phyloP scores from a whole-genome alignment of 1,140 invertebrate genomes.

The Platyscapa corneri region DNA sequence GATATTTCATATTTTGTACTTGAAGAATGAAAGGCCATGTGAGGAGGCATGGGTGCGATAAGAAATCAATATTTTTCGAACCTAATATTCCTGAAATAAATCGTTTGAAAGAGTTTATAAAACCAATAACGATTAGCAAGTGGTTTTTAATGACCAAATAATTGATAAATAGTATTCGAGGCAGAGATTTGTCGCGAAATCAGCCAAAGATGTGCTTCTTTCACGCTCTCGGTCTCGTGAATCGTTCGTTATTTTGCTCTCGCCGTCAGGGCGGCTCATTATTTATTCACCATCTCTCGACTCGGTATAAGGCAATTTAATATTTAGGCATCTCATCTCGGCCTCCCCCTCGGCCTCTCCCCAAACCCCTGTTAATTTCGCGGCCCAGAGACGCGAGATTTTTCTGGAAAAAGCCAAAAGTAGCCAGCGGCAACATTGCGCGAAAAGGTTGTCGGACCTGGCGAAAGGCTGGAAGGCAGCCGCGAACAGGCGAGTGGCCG shows the following conservation, averaged over 20 bases:
- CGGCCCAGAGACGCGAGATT: conserved; percentile 2
- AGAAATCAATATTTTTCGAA: neutral
- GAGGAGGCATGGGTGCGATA: neutral
- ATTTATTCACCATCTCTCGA: neutral
- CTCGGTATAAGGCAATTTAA: neutral
- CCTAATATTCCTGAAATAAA: neutral
- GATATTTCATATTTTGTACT: too few relatives aligned
- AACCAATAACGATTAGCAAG: too few relatives aligned
- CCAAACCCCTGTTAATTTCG: neutral
- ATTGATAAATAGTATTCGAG: neutral
- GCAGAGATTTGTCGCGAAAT: too few relatives aligned
- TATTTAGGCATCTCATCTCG: too few relatives aligned
- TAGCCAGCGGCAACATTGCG: neutral
- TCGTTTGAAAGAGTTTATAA: neutral
- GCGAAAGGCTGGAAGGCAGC: neutral
- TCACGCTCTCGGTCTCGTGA: neutral
- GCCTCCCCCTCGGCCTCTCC: too few relatives aligned
- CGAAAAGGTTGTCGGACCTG: conserved; percentile 13
- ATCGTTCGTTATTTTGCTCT: neutral
- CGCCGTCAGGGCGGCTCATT: neutral
- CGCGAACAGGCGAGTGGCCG: neutral
- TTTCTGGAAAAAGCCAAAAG: conserved; percentile 26
- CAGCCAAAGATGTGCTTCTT: neutral
- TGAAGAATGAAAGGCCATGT: neutral
- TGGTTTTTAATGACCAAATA: too few relatives aligned